Evolutionary conservation across 2,113 vertebrate genomes (phyloP).

Genomic region (Chrysochloris asiatica): DNA sequence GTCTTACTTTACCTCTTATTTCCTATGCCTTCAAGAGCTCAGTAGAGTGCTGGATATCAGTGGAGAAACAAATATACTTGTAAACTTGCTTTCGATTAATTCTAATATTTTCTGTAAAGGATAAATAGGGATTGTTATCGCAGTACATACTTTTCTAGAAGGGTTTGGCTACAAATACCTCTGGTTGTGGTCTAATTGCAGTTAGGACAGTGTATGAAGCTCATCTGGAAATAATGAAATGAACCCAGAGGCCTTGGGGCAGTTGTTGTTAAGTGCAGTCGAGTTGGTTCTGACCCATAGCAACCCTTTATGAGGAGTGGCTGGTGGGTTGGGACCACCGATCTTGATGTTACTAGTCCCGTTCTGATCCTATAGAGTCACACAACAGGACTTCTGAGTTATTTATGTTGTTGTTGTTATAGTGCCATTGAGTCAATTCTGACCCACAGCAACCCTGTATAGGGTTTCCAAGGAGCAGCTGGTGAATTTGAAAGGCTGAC

Average conservation of each 20-base stretch:
- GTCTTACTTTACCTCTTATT: slow-evolving; percentile 39
- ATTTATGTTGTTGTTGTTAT: too few species aligned
- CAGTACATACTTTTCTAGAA: neutral
- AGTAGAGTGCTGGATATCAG: neutral
- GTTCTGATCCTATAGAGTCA: too few species aligned
- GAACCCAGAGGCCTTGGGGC: neutral
- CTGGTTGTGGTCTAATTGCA: slow-evolving; percentile 8
- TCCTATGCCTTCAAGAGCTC: slow-evolving; percentile 13
- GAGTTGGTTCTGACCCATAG: too few species aligned
- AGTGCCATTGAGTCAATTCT: too few species aligned
- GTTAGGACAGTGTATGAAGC: slow-evolving; percentile 4
- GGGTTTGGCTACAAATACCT: neutral
- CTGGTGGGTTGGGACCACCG: too few species aligned
- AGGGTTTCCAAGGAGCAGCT: too few species aligned
- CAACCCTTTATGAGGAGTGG: too few species aligned
- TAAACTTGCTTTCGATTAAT: slow-evolving; percentile 56
- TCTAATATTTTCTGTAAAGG: neutral
- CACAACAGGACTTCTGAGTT: too few species aligned
- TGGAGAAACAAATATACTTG: slow-evolving; percentile 29
- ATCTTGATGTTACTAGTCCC: too few species aligned
- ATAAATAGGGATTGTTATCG: slow-evolving; percentile 28
- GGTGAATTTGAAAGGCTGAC: too few species aligned
- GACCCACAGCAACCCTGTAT: too few species aligned
- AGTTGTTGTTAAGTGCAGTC: too few species aligned
- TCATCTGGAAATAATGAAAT: slow-evolving; percentile 7